Conservation (phyloP, 1,140 invertebrate species). For the Calliphora vicina region DNA sequence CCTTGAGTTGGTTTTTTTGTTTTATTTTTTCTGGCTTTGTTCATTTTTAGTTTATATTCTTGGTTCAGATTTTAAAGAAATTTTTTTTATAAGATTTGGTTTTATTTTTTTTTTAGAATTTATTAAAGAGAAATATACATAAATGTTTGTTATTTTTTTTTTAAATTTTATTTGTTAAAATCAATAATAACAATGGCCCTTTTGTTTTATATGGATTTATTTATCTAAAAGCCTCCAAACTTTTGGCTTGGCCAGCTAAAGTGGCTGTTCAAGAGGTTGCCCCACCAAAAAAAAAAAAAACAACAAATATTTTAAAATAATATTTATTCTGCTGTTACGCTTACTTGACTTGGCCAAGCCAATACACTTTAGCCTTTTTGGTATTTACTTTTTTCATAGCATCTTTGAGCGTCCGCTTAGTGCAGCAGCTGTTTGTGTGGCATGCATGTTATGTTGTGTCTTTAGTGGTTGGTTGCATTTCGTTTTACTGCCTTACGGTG, state of each 20-base stretch:
- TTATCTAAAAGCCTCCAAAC: too few relatives aligned
- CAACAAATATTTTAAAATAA: too few relatives aligned
- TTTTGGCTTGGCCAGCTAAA: too few relatives aligned
- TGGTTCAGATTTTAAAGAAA: too few relatives aligned
- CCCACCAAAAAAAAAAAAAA: too few relatives aligned
- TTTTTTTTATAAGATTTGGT: too few relatives aligned
- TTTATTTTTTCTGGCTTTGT: too few relatives aligned
- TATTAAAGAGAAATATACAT: slow-evolving; percentile 12
- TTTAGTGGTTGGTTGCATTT: too few relatives aligned
- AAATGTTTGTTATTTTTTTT: slow-evolving; percentile 2
- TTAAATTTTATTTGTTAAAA: slow-evolving; percentile 15
- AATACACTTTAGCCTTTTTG: not conserved
- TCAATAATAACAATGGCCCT: slow-evolving; percentile 30
- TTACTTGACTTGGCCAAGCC: not conserved
- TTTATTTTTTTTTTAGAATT: not conserved
- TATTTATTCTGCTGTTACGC: not conserved
- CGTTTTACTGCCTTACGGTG: not conserved
- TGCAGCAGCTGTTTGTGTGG: not conserved
- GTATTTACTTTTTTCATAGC: too few relatives aligned
- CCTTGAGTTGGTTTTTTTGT: not conserved
- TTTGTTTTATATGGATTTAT: slow-evolving; percentile 4
- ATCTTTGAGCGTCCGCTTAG: not conserved
- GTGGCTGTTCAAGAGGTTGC: too few relatives aligned
- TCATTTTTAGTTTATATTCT: too few relatives aligned
- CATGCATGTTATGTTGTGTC: too few relatives aligned